phyloP scores from a whole-genome alignment of 2,888 invertebrate species.

The Drosophila melanosoma region DNA sequence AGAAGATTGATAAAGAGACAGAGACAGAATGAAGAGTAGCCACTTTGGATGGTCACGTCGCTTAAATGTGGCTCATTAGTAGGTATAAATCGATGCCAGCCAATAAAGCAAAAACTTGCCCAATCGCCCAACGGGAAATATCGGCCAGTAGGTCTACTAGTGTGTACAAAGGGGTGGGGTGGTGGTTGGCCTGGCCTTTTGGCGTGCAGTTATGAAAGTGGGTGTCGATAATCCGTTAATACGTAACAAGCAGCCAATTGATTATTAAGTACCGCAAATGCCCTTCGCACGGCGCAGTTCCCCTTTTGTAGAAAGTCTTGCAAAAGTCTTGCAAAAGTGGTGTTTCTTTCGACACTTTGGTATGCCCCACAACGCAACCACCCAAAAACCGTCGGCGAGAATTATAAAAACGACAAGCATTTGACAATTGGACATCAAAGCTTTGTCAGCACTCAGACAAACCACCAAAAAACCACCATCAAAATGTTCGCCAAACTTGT shows the following conservation, averaged over 20 bases:
- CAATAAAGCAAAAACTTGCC: constrained; percentile 67
- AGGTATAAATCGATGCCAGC: constrained; percentile 41
- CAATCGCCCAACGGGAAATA: constrained; percentile 40
- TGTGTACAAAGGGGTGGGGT: neutral
- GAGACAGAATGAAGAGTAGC: neutral
- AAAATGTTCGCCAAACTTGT: constrained; percentile 81
- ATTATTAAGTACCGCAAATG: constrained; percentile 66
- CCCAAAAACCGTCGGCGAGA: constrained; percentile 37
- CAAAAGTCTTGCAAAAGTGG: constrained; percentile 63
- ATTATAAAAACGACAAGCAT: constrained; percentile 73
- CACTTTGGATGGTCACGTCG: constrained; percentile 39
- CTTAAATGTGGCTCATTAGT: constrained; percentile 48
- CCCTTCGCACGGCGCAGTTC: constrained; percentile 55
- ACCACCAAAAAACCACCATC: constrained; percentile 28
- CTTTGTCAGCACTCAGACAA: constrained; percentile 57
- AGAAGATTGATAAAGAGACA: neutral
- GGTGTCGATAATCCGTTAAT: constrained; percentile 24
- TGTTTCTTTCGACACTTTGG: constrained; percentile 29
- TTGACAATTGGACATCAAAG: constrained; percentile 60
- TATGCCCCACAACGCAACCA: constrained; percentile 56
- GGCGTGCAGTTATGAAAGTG: constrained; percentile 19
- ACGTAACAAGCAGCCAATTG: constrained; percentile 69
- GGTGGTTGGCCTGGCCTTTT: constrained; percentile 10
- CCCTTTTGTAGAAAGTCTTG: constrained; percentile 68
- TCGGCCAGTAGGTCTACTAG: constrained; percentile 47